Evolutionary conservation across 2,797 vertebrate genomes (phyloP).

Genomic region (Phataginus tricuspis): DNA sequence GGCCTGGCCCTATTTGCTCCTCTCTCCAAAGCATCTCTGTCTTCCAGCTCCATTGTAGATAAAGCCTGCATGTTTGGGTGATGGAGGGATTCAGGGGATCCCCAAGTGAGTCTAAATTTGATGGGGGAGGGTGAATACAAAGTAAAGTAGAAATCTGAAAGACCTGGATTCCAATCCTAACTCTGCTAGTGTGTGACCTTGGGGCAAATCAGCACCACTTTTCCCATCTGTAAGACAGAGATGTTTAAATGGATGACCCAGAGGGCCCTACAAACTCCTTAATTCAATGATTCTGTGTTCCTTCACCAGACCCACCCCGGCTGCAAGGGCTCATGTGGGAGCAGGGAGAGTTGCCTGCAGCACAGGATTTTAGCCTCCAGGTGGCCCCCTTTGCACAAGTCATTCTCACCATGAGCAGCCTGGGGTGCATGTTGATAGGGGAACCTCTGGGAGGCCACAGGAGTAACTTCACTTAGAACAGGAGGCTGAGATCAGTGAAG

Average conservation of each 20-base stretch:
- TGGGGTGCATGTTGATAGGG: background rate
- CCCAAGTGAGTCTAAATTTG: background rate
- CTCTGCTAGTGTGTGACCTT: background rate
- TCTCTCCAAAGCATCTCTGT: background rate
- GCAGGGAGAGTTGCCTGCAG: background rate
- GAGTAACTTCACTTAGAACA: background rate
- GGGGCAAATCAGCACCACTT: background rate
- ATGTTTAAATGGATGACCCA: background rate
- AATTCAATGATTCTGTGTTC: background rate
- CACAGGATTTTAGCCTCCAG: constrained; percentile 57
- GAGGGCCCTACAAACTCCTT: background rate
- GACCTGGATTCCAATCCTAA: background rate
- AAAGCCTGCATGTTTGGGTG: background rate
- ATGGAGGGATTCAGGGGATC: background rate
- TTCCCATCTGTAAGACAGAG: background rate
- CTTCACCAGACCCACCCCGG: background rate
- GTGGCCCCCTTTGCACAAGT: constrained; percentile 53
- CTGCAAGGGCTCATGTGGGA: background rate
- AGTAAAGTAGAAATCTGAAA: background rate
- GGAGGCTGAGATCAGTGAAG: background rate
- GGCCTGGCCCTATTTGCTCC: background rate
- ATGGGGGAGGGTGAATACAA: background rate
- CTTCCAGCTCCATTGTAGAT: background rate
- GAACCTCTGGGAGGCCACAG: background rate
- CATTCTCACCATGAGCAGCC: background rate